phyloP scores from a whole-genome alignment of 2,888 invertebrate species.

The Zhuqinia jingwanae region DNA sequence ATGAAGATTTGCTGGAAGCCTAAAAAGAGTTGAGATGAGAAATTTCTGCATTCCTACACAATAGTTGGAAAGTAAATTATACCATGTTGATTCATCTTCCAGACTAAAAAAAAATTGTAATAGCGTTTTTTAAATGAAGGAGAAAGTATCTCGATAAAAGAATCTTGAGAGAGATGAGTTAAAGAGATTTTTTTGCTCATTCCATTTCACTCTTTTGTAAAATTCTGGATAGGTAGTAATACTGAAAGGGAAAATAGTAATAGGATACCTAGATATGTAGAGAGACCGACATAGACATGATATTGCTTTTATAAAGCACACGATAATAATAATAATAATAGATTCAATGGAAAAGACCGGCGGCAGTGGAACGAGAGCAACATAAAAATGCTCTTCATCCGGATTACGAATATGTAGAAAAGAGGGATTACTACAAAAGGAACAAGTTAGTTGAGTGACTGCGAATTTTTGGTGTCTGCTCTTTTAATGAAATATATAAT shows the following conservation, averaged over 20 bases:
- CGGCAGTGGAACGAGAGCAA: background rate
- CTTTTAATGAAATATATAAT: too few species aligned
- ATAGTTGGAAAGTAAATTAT: conserved; percentile 52
- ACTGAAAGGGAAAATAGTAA: background rate
- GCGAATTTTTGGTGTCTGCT: too few species aligned
- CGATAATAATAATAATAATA: background rate
- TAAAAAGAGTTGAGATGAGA: too few species aligned
- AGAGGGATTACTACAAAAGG: background rate
- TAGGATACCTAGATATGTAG: too few species aligned
- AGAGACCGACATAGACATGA: too few species aligned
- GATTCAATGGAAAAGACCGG: background rate
- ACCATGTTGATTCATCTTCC: conserved; percentile 4
- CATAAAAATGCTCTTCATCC: background rate
- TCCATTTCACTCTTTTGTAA: background rate
- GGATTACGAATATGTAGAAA: background rate
- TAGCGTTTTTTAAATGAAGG: background rate
- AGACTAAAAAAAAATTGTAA: conserved; percentile 38
- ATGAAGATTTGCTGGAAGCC: too few species aligned
- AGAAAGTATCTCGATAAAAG: background rate
- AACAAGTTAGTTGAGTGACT: too few species aligned
- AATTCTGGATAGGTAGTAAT: background rate
- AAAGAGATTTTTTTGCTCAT: background rate
- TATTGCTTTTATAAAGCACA: too few species aligned
- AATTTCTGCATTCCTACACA: too few species aligned
- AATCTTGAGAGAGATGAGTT: background rate